Conservation (phyloP, 2,113 vertebrate species). For the Suricata suricatta region DNA sequence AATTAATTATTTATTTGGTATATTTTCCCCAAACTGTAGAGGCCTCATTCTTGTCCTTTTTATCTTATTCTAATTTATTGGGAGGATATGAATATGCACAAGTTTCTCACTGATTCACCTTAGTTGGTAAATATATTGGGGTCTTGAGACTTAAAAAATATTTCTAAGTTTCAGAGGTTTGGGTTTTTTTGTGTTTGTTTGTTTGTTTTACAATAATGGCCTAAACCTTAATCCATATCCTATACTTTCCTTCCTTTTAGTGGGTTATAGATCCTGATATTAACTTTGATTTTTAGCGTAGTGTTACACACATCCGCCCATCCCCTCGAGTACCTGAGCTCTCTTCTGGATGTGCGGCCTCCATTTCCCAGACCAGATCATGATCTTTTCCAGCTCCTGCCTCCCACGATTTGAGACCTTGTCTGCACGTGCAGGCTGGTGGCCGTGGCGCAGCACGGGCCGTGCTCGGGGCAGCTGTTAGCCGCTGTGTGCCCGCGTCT, state of each 20-base stretch:
- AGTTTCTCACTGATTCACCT: not conserved
- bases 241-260: not conserved
- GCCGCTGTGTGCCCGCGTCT: not conserved
- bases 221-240: not conserved
- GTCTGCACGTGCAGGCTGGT: not conserved
- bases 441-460: rapidly evolving
- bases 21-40: not conserved
- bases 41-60: not conserved
- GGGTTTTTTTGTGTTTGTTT: not conserved
- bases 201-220: not conserved
- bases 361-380: not conserved
- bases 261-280: not conserved
- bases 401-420: not conserved
- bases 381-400: not conserved
- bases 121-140: not conserved
- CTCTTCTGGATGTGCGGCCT: not conserved
- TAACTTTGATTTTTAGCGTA: not conserved
- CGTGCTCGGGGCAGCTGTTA: not conserved
- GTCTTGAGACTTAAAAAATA: not conserved
- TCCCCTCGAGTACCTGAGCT: not conserved
- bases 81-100: not conserved
- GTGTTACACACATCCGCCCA: not conserved
- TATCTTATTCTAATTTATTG: not conserved
- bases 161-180: constrained; percentile 4
- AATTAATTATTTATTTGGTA: too few relatives aligned